Evolutionary conservation across 2,113 vertebrate genomes (phyloP).

Genomic region (Boulengeromyrus knoepffleri): DNA sequence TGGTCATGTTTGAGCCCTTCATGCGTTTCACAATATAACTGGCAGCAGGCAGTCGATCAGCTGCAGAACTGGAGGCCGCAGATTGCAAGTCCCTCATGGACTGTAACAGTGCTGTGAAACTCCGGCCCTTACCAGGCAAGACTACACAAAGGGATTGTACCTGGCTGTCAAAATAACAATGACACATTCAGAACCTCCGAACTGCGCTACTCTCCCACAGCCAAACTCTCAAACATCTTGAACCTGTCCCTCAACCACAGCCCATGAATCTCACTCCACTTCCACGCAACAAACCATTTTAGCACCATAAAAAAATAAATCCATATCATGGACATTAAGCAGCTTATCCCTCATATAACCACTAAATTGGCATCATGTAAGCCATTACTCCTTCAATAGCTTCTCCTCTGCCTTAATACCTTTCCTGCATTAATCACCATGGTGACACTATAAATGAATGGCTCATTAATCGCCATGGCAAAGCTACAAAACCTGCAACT

Average conservation of each 20-base stretch:
- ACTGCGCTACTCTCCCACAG: background rate
- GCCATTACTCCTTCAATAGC: background rate
- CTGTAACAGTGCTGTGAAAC: background rate
- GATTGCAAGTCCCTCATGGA: background rate
- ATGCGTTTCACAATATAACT: background rate
- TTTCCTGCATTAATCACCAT: slow-evolving; percentile 15
- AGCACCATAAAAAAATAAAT: background rate
- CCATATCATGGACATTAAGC: slow-evolving; percentile 3
- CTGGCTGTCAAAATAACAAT: background rate
- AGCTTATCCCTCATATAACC: background rate
- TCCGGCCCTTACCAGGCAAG: background rate
- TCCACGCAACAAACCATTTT: background rate
- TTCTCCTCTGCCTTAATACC: slow-evolving; percentile 3
- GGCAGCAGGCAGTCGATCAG: background rate
- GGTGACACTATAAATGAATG: background rate
- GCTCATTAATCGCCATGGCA: background rate
- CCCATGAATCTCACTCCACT: no score
- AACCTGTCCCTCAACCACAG: background rate
- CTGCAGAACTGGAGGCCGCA: background rate
- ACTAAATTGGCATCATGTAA: background rate
- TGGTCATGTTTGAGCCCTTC: background rate
- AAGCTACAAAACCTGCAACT: background rate
- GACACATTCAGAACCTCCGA: background rate
- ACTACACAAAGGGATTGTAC: background rate
- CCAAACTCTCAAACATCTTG: background rate